phyloP scores from a whole-genome alignment of 2,888 invertebrate species.

The Agonopterix heracliana region DNA sequence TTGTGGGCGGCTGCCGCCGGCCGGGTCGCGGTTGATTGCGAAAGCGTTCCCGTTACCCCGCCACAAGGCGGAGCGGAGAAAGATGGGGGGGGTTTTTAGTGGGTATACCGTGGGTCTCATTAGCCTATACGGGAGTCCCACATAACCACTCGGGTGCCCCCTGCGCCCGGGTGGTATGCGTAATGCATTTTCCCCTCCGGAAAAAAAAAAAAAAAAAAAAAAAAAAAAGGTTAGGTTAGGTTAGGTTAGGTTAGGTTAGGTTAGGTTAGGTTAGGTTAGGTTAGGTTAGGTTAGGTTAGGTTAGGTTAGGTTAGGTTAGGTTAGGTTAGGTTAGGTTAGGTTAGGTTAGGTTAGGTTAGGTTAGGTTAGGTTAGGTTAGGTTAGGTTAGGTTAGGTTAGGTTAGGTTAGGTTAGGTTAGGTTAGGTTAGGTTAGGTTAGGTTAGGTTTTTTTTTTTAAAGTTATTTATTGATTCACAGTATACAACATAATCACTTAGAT shows the following conservation, averaged over 20 bases:
- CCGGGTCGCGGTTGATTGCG: too few species aligned
- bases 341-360: constrained; percentile 18
- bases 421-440: too few species aligned
- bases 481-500: too few species aligned
- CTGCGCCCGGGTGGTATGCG: background rate
- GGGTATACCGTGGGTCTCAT: too few species aligned
- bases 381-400: constrained; percentile 17
- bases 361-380: constrained; percentile 16
- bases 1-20: too few species aligned
- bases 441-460: constrained; percentile 1
- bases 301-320: constrained; percentile 18
- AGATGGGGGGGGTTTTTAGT: too few species aligned
- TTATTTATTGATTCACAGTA: background rate
- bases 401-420: constrained; percentile 9
- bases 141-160: too few species aligned
- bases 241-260: constrained; percentile 11
- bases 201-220: constrained; percentile 4
- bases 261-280: constrained; percentile 13
- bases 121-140: too few species aligned
- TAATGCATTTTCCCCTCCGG: background rate
- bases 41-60: too few species aligned
- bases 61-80: too few species aligned
- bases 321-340: constrained; percentile 17
- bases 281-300: constrained; percentile 17
- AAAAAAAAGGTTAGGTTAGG: constrained; percentile 11